These are phyloP conservation scores for Silvanus unidentatus DNA, from an alignment of 2,888 invertebrate species.

Conservation along the genomic window DNA sequence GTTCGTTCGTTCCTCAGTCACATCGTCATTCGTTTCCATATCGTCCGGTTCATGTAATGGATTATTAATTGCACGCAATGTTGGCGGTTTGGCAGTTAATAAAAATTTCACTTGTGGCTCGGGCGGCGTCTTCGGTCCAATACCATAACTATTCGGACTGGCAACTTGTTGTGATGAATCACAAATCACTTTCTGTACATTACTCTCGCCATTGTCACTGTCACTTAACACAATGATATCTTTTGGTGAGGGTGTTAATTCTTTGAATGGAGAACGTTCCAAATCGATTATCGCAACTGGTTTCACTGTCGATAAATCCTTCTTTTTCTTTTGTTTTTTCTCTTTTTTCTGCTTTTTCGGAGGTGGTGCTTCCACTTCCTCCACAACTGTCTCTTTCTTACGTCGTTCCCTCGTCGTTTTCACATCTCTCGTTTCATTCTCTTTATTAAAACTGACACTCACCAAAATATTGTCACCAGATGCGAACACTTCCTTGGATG, in stretches of 20 bases:
- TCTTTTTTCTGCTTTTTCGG: constrained; percentile 38
- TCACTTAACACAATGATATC: constrained; percentile 80
- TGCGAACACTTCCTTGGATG: constrained; percentile 86
- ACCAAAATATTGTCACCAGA: constrained; percentile 90
- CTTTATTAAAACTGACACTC: constrained; percentile 84
- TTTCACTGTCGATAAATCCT: constrained; percentile 49
- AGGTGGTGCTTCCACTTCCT: constrained; percentile 18
- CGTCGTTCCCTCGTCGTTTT: constrained; percentile 42
- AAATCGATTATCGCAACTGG: constrained; percentile 82
- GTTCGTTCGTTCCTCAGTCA: constrained; percentile 28
- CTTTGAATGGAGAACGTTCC: constrained; percentile 78
- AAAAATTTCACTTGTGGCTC: constrained; percentile 67
- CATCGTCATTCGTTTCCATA: constrained; percentile 36
- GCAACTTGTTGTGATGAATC: constrained; percentile 38
- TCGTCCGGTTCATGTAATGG: constrained; percentile 58
- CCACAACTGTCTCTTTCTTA: constrained; percentile 40
- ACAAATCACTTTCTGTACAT: constrained; percentile 28
- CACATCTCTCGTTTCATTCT: constrained; percentile 44
- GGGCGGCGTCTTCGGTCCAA: constrained; percentile 70
- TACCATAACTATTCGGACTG: constrained; percentile 42
- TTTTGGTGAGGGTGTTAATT: constrained; percentile 72
- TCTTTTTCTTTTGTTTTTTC: constrained; percentile 39
- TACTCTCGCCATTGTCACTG: constrained; percentile 61
- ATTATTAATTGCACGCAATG: constrained; percentile 52
- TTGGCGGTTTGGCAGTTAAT: constrained; percentile 49